Conservation (phyloP, 2,888 invertebrate species). For the Oxytorus armatus region DNA sequence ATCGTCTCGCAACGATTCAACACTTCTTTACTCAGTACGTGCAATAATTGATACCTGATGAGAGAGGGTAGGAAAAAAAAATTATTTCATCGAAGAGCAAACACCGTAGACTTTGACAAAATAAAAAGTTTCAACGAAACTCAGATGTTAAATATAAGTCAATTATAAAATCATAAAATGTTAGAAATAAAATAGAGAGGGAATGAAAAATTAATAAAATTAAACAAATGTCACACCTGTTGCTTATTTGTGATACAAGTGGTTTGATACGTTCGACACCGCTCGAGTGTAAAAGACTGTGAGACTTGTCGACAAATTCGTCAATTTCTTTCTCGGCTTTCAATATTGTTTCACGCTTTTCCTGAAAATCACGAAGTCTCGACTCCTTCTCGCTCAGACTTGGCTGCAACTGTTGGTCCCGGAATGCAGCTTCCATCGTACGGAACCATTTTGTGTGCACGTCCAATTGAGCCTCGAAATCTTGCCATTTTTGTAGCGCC, state of each 20-base stretch:
- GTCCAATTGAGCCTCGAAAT: constrained; percentile 93
- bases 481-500: constrained; percentile 93
- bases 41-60: constrained; percentile 90
- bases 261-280: constrained; percentile 94
- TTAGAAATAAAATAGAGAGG: constrained; percentile 35
- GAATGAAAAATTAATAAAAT: constrained; percentile 22
- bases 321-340: constrained; percentile 94
- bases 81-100: no score
- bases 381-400: constrained; percentile 92
- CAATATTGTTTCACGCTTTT: constrained; percentile 91
- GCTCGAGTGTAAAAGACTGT: constrained; percentile 92
- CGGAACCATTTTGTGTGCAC: constrained; percentile 94
- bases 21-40: constrained; percentile 93
- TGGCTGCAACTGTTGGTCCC: constrained; percentile 93
- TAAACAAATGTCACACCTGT: constrained; percentile 85
- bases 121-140: no score
- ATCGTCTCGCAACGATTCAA: constrained; percentile 93
- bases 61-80: neutral
- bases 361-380: constrained; percentile 90
- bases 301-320: constrained; percentile 95
- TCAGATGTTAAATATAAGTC: no score
- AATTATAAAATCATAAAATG: neutral
- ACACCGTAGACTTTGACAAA: no score
- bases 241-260: constrained; percentile 94
- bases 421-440: constrained; percentile 92